Conservation (phyloP, 2,888 invertebrate genomes). For the Philereme transversata region DNA sequence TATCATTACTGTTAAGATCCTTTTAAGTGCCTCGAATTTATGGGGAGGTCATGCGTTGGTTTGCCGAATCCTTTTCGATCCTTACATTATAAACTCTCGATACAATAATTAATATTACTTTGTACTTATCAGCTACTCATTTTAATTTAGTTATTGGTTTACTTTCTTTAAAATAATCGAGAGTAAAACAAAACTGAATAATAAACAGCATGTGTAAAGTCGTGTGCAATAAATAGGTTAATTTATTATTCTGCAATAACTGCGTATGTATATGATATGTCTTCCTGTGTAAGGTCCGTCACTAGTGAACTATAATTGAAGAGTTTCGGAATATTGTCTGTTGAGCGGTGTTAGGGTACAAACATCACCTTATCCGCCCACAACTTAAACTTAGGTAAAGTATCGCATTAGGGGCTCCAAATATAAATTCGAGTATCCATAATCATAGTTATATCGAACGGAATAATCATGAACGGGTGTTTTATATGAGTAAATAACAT, state of each 20-base stretch:
- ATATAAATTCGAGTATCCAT: constrained; percentile 60
- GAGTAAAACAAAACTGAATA: constrained; percentile 37
- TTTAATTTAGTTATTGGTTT: background rate
- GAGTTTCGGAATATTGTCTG: constrained; percentile 52
- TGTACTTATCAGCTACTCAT: too few relatives aligned
- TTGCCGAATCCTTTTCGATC: constrained; percentile 51
- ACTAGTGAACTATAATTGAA: constrained; percentile 58
- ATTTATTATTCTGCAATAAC: constrained; percentile 52
- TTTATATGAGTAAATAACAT: constrained; percentile 64
- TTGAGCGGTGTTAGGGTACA: constrained; percentile 66
- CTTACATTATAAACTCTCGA: too few relatives aligned
- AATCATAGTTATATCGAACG: constrained; percentile 52
- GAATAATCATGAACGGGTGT: constrained; percentile 62
- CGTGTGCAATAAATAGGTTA: constrained; percentile 33
- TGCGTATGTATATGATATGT: constrained; percentile 74
- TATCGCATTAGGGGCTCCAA: constrained; percentile 65
- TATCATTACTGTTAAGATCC: constrained; percentile 82
- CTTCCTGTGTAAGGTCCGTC: constrained; percentile 80
- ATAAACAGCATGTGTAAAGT: constrained; percentile 39
- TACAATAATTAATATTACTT: too few relatives aligned
- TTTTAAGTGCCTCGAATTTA: constrained; percentile 79
- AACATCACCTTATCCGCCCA: constrained; percentile 72
- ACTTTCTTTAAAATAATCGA: background rate
- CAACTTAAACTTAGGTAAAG: constrained; percentile 63
- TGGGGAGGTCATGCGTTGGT: constrained; percentile 73